Evolutionary conservation across 2,113 vertebrate species (phyloP), one percentile per base, ranked within the genome.

Genomic region (Bufo gargarizans): DNA sequence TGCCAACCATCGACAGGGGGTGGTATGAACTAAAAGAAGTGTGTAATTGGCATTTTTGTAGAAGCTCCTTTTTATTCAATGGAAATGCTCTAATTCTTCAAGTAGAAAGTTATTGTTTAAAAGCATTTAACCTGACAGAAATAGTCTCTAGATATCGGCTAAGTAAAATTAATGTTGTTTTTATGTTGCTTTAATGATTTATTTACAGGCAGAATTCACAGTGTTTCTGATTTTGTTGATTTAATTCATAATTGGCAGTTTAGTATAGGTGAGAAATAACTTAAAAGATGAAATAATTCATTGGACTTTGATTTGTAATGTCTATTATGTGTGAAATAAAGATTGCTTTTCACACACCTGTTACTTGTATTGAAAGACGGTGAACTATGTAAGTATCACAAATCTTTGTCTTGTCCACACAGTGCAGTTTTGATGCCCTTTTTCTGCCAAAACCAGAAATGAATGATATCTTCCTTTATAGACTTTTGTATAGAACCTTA

Each of bases 201-300:
- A 33, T 72, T 72, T 72, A 11, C 43, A 45, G 43, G 69, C 33
- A 16, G 69, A 72, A 45, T 72, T 72, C 43, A 33, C 33, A 45
- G 69, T 45, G 12, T 45, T 72, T 72, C 33, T 45, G 43, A 13
- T 72, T 72, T 72, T 72, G 69, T 72, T 43, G 67, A 22, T 43
- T 72, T 72, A 13, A 72, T 45, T 72, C 69, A 72, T 43, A 72
- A 14, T 16, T 14, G 9, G 17, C 14, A 16, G 13, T 43, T 72
- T 45, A 14, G 13, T 72, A 16, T 45, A 72, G 33, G 33, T 45
- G 43, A 33, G n/a, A 72, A 72, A 72, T 72, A 33, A 16, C 45
- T 72, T 72, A 45, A 72, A 45, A 72, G 69, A 72, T 72, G 13
- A 72, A 72, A 72, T 4, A 72, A 72, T 43, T 72, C 69, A 72